These are phyloP conservation scores for Parascotia fuliginaria DNA, from an alignment of 2,888 invertebrate species.

Conservation along the genomic window DNA sequence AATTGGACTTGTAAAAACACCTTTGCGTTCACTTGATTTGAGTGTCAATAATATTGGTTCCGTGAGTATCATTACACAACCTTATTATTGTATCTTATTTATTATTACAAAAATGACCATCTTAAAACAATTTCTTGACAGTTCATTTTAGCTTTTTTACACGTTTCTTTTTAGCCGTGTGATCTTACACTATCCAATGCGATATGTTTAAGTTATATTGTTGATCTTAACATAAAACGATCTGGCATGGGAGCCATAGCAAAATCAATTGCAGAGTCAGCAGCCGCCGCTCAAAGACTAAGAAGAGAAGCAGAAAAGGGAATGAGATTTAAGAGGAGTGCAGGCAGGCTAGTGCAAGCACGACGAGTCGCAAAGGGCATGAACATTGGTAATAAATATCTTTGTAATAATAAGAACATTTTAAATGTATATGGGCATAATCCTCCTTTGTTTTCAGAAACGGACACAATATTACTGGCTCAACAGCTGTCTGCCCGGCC, in stretches of 20 bases:
- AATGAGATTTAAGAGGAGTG: slow-evolving; percentile 76
- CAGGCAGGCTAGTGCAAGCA: slow-evolving; percentile 77
- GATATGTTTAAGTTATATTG: slow-evolving; percentile 75
- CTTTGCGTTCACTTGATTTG: slow-evolving; percentile 74
- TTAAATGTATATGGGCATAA: background rate
- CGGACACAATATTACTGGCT: slow-evolving; percentile 78
- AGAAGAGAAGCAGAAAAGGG: slow-evolving; percentile 79
- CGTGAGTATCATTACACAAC: slow-evolving; percentile 56
- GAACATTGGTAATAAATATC: slow-evolving; percentile 81
- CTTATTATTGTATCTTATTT: no score
- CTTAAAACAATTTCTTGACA: no score
- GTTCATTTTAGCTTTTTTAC: no score
- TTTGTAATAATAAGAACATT: slow-evolving; percentile 1
- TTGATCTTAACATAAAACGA: slow-evolving; percentile 76
- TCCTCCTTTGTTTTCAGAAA: no score
- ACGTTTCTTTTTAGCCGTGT: slow-evolving; percentile 60
- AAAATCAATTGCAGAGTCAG: slow-evolving; percentile 77
- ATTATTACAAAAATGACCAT: no score
- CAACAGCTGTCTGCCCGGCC: slow-evolving; percentile 80
- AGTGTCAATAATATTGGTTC: slow-evolving; percentile 82
- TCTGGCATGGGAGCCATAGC: slow-evolving; percentile 78
- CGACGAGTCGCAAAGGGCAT: slow-evolving; percentile 76
- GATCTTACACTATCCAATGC: slow-evolving; percentile 74
- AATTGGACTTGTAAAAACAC: slow-evolving; percentile 79
- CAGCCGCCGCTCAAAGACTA: slow-evolving; percentile 75